phyloP scores from a whole-genome alignment of 2,888 invertebrate species.

The Incurvaria masculella region DNA sequence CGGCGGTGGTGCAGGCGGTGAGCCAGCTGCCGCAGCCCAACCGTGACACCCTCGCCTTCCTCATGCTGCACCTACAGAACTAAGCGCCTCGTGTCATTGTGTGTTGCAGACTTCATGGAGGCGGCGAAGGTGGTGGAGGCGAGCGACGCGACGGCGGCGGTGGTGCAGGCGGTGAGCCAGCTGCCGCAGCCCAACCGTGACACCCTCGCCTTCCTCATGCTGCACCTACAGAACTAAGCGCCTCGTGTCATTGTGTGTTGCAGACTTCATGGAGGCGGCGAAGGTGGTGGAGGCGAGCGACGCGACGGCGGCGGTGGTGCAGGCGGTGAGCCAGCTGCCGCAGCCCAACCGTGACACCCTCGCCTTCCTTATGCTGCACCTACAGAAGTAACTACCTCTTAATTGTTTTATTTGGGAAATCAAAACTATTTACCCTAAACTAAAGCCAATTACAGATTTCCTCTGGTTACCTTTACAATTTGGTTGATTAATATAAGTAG shows the following conservation, averaged over 20 bases:
- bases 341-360: conserved; percentile 93
- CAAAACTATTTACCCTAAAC: background rate
- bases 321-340: conserved; percentile 81
- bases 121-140: conserved; percentile 59
- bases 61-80: conserved; percentile 87
- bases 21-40: conserved; percentile 88
- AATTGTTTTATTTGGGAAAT: background rate
- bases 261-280: conserved; percentile 72
- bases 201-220: conserved; percentile 87
- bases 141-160: conserved; percentile 59
- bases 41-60: conserved; percentile 90
- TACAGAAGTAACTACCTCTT: conserved; percentile 62
- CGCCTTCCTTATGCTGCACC: conserved; percentile 87
- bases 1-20: conserved; percentile 71
- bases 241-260: too few relatives aligned
- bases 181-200: conserved; percentile 93
- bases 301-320: conserved; percentile 62
- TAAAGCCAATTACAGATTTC: conserved; percentile 7
- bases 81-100: conserved; percentile 27
- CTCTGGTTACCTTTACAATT: too few relatives aligned
- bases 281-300: conserved; percentile 54
- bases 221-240: conserved; percentile 79
- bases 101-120: conserved; percentile 61
- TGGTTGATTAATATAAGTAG: too few relatives aligned
- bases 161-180: conserved; percentile 75